Evolutionary conservation across 2,113 vertebrate species (phyloP).

Genomic region (Corvus hawaiiensis): DNA sequence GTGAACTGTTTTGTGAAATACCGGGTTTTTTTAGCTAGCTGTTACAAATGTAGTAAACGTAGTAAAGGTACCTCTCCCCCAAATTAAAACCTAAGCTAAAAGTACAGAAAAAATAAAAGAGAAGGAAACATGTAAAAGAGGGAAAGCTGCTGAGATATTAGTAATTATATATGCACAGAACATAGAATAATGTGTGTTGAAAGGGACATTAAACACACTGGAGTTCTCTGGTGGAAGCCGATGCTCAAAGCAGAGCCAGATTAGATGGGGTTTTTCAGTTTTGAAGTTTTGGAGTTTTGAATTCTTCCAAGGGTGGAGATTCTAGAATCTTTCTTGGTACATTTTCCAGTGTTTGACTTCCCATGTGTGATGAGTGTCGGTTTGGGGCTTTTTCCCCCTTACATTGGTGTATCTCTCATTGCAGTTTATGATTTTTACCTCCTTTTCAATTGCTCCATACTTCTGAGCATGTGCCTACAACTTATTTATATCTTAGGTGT

Average conservation of each 20-base stretch:
- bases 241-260: background rate
- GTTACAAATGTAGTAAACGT: background rate
- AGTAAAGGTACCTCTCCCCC: background rate
- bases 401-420: background rate
- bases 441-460: background rate
- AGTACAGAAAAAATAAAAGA: background rate
- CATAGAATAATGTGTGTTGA: background rate
- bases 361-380: background rate
- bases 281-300: background rate
- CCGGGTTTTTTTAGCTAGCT: background rate
- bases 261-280: background rate
- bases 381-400: background rate
- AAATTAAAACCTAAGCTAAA: background rate
- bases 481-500: rapidly evolving
- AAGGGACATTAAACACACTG: background rate
- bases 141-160: background rate
- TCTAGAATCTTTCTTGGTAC: background rate
- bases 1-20: background rate
- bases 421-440: background rate
- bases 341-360: background rate
- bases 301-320: background rate
- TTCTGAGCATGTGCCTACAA: background rate
- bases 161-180: background rate
- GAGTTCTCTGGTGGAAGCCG: background rate
- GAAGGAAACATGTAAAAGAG: background rate